phyloP scores from a whole-genome alignment of 2,113 vertebrate species.

The Todiramphus saurophagus region DNA sequence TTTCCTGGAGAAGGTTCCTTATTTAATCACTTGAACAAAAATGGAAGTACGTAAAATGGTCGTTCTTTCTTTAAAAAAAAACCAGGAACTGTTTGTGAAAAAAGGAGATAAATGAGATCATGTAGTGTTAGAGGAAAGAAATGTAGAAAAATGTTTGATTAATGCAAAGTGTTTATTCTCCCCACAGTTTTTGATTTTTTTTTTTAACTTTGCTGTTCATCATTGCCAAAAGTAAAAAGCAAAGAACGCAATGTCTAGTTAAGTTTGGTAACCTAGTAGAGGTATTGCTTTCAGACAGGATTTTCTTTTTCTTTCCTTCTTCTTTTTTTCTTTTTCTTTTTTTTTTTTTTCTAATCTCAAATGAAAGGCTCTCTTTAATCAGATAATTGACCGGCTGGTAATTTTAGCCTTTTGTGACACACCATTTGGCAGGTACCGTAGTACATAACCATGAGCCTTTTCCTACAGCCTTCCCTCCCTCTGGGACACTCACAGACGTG shows the following conservation, averaged over 20 bases:
- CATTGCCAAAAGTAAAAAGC: slow-evolving; percentile 46
- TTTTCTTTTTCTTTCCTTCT: slow-evolving; percentile 32
- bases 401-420: slow-evolving; percentile 85
- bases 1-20: slow-evolving; percentile 43
- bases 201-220: slow-evolving; percentile 36
- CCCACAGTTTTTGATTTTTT: background rate
- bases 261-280: slow-evolving; percentile 64
- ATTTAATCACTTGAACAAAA: slow-evolving; percentile 65
- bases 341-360: slow-evolving; percentile 42
- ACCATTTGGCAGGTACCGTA: slow-evolving; percentile 90
- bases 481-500: slow-evolving; percentile 74
- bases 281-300: slow-evolving; percentile 73
- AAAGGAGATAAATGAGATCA: slow-evolving; percentile 54
- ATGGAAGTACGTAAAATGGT: slow-evolving; percentile 47
- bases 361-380: slow-evolving; percentile 85
- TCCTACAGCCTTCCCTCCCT: slow-evolving; percentile 52
- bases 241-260: background rate
- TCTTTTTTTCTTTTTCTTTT: background rate
- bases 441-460: slow-evolving; percentile 72
- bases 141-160: slow-evolving; percentile 33
- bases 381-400: slow-evolving; percentile 80
- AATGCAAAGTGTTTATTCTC: slow-evolving; percentile 51
- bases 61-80: background rate
- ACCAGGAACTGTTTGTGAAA: background rate
- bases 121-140: background rate